Evolutionary conservation across 2,888 invertebrate genomes (phyloP).

Genomic region (Xanthorhoe designata): DNA sequence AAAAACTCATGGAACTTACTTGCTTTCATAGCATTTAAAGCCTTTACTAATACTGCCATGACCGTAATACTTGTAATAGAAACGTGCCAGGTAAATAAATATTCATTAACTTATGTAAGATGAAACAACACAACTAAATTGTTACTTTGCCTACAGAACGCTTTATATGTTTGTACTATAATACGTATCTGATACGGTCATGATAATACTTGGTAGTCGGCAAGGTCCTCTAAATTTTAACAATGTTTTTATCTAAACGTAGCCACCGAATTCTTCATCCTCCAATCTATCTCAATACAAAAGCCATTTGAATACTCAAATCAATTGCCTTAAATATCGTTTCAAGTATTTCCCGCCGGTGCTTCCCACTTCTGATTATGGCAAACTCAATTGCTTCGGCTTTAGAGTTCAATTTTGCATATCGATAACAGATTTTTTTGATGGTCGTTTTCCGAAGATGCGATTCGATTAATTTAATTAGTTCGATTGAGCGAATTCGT

Average conservation of each 20-base stretch:
- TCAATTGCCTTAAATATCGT: conserved; percentile 57
- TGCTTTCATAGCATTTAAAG: too few relatives aligned
- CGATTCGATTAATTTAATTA: conserved; percentile 71
- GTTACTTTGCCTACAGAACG: too few relatives aligned
- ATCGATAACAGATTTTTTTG: conserved; percentile 33
- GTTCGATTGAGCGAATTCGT: conserved; percentile 60
- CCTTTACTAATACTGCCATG: too few relatives aligned
- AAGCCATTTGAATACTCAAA: conserved; percentile 58
- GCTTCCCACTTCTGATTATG: conserved; percentile 24
- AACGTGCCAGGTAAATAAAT: too few relatives aligned
- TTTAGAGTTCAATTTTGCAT: conserved; percentile 39
- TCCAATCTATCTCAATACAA: conserved; percentile 57
- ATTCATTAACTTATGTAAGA: too few relatives aligned
- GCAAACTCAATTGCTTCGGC: conserved; percentile 33
- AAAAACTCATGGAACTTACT: too few relatives aligned
- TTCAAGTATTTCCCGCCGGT: conserved; percentile 44
- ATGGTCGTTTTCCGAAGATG: conserved; percentile 53
- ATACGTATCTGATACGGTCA: too few relatives aligned
- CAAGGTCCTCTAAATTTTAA: conserved; percentile 22
- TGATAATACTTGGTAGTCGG: too few relatives aligned
- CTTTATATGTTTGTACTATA: too few relatives aligned
- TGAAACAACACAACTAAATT: too few relatives aligned
- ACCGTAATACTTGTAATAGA: too few relatives aligned
- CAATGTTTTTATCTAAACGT: conserved; percentile 38
- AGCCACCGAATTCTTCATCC: conserved; percentile 45